These are phyloP conservation scores for Lates japonicus DNA, from an alignment of 2,797 vertebrate species.

Conservation along the genomic window DNA sequence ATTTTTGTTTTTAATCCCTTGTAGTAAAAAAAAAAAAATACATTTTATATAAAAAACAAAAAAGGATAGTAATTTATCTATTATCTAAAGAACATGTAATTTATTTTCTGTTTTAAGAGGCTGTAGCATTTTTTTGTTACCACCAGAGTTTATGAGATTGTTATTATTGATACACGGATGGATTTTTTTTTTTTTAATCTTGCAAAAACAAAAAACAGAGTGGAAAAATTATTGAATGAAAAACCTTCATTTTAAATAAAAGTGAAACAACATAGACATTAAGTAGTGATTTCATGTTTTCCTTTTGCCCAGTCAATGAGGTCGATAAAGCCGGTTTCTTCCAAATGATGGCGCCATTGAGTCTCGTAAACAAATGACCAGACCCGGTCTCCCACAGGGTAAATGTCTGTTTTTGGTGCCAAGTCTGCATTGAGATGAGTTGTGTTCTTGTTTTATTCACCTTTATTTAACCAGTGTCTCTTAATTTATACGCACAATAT, in stretches of 20 bases:
- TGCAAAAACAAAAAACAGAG: conserved; percentile 66
- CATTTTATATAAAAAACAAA: conserved; percentile 80
- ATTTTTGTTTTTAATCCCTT: conserved; percentile 71
- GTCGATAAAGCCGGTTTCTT: conserved; percentile 10
- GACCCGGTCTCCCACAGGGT: neutral
- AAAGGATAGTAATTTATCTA: conserved; percentile 87
- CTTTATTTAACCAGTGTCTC: neutral
- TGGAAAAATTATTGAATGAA: conserved; percentile 57
- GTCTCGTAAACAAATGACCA: conserved; percentile 25
- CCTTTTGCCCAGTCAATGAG: conserved; percentile 2
- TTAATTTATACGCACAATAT: neutral
- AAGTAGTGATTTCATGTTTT: conserved; percentile 20
- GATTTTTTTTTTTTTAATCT: conserved; percentile 51
- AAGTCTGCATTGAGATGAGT: neutral
- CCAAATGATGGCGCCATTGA: conserved; percentile 71
- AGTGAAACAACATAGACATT: conserved; percentile 50
- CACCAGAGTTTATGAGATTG: conserved; percentile 79
- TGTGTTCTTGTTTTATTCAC: neutral
- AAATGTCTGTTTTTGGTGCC: neutral
- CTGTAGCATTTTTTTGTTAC: conserved; percentile 76
- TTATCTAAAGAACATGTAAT: conserved; percentile 86
- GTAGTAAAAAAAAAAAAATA: conserved; percentile 64
- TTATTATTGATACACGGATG: conserved; percentile 69
- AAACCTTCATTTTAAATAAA: conserved; percentile 83
- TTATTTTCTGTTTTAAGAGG: conserved; percentile 84